A percentile compares a stretch with the other conserved stretches of the same genome.
These are phyloP conservation scores for Actias luna DNA, from an alignment of 2,888 invertebrate species.

Conservation along the genomic window DNA sequence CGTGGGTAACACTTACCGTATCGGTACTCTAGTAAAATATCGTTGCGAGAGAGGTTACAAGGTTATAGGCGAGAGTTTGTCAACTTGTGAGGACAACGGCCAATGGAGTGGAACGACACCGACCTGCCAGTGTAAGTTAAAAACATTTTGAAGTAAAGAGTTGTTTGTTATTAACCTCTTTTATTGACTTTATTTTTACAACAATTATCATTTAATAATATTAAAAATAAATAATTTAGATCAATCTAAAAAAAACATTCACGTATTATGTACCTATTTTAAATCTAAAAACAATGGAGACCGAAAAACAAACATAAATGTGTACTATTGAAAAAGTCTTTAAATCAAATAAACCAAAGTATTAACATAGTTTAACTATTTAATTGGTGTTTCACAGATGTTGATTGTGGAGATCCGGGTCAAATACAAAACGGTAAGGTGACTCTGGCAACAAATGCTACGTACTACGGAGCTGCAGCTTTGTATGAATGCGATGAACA, in stretches of 20 bases:
- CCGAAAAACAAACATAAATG: too few species aligned
- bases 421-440: conserved; percentile 88
- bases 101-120: conserved; percentile 93
- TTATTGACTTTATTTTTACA: too few species aligned
- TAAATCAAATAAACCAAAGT: neutral
- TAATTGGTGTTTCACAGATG: conserved; percentile 77
- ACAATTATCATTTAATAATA: too few species aligned
- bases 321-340: too few species aligned
- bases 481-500: conserved; percentile 92
- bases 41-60: conserved; percentile 95
- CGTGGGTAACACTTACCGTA: conserved; percentile 90
- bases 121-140: conserved; percentile 89
- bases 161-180: too few species aligned
- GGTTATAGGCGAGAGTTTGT: conserved; percentile 91
- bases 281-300: too few species aligned
- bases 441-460: conserved; percentile 91
- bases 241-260: too few species aligned
- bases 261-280: too few species aligned
- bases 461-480: conserved; percentile 93
- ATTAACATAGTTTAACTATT: neutral
- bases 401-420: conserved; percentile 91
- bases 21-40: conserved; percentile 93
- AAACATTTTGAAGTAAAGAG: neutral
- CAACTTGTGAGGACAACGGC: conserved; percentile 92
- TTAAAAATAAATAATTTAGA: too few species aligned